Evolutionary conservation across 1,140 invertebrate genomes (phyloP).

Genomic region (Battus philenor): DNA sequence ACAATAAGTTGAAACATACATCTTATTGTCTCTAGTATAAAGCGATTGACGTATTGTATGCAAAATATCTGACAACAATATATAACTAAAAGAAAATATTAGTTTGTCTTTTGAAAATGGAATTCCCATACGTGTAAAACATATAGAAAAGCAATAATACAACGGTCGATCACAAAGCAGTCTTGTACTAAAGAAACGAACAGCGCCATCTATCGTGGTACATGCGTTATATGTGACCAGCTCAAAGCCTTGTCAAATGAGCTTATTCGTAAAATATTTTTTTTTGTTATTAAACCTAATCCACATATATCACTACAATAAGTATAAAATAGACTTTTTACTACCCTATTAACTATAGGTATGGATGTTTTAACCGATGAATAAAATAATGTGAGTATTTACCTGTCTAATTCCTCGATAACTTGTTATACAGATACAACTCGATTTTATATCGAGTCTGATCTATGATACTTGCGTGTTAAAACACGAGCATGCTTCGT

Average conservation of each 20-base stretch:
- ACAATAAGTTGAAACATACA: conserved; percentile 17
- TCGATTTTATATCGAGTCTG: too few species aligned
- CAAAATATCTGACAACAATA: too few species aligned
- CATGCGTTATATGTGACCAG: conserved; percentile 42
- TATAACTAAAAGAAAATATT: too few species aligned
- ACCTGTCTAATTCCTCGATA: not conserved
- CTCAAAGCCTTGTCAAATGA: conserved; percentile 50
- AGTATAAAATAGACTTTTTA: conserved; percentile 73
- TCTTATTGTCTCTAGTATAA: conserved; percentile 22
- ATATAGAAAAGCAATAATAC: conserved; percentile 21
- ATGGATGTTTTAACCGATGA: conserved; percentile 23
- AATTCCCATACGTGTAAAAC: too few species aligned
- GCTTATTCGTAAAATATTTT: conserved; percentile 28
- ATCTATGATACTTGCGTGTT: too few species aligned
- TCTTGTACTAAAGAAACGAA: too few species aligned
- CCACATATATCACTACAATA: conserved; percentile 34
- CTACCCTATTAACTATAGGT: conserved; percentile 44
- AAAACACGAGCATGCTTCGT: too few species aligned
- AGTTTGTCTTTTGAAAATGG: too few species aligned
- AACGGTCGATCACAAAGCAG: conserved; percentile 23
- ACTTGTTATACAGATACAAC: too few species aligned
- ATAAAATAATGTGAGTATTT: conserved; percentile 34
- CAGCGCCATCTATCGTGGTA: conserved; percentile 34
- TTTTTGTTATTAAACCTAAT: conserved; percentile 20
- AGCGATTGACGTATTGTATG: conserved; percentile 7